A percentile compares a stretch with the other conserved stretches of the same genome.
Evolutionary conservation across 1,140 invertebrate species (phyloP).

Genomic region (Drosophila kurseongensis): DNA sequence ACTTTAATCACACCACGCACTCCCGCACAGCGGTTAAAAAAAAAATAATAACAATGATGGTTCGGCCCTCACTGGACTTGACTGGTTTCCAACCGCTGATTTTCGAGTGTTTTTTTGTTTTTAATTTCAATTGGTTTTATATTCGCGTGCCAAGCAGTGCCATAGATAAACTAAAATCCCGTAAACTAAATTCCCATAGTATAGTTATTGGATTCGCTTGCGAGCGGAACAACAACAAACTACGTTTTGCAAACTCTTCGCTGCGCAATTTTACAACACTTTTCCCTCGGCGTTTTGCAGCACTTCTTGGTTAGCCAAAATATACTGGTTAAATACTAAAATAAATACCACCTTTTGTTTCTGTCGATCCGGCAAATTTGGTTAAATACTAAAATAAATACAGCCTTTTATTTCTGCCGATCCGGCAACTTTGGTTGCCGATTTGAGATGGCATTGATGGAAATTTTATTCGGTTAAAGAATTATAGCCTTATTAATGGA

Average conservation of each 20-base stretch:
- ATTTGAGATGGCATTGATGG: neutral
- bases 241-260: constrained; percentile 5
- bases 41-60: constrained; percentile 19
- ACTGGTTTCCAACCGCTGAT: neutral
- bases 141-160: neutral
- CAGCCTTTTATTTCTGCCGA: neutral
- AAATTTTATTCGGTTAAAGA: no score
- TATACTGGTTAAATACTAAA: neutral
- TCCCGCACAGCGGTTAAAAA: constrained; percentile 22
- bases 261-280: constrained; percentile 1
- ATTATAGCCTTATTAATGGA: no score
- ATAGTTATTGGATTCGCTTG: constrained; percentile 7
- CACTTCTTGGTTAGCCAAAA: neutral
- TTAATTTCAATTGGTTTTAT: neutral
- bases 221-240: constrained; percentile 4
- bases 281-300: neutral
- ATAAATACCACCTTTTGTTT: neutral
- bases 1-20: constrained; percentile 34
- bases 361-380: neutral
- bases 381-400: neutral
- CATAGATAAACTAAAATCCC: neutral
- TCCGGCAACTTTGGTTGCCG: neutral
- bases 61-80: neutral
- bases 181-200: constrained; percentile 3
- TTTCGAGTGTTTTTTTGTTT: neutral